phyloP scores from a whole-genome alignment of 2,888 invertebrate species.

The Morpho achilles region DNA sequence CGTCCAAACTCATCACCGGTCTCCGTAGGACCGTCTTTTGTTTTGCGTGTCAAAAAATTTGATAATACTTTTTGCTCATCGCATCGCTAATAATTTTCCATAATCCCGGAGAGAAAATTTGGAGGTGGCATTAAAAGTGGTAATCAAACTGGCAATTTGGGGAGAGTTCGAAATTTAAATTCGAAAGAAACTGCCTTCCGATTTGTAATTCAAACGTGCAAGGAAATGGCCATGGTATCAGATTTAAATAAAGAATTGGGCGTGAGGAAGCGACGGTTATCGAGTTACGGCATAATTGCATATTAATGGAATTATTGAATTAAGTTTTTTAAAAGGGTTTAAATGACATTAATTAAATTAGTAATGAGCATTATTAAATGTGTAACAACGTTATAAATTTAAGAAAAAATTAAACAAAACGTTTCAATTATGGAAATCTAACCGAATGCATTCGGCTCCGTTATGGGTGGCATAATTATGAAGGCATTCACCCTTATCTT shows the following conservation, averaged over 20 bases:
- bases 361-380: no score
- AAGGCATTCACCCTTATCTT: constrained; percentile 32
- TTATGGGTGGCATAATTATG: constrained; percentile 30
- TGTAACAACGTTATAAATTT: no score
- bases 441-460: constrained; percentile 21
- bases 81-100: constrained; percentile 39
- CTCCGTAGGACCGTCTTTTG: constrained; percentile 32
- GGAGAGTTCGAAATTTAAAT: constrained; percentile 62
- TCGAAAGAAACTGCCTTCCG: constrained; percentile 66
- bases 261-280: constrained; percentile 20
- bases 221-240: constrained; percentile 60
- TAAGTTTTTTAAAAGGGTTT: constrained; percentile 1
- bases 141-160: constrained; percentile 72
- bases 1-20: constrained; percentile 41
- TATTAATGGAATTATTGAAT: constrained; percentile 17
- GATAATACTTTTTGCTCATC: constrained; percentile 32
- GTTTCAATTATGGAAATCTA: constrained; percentile 22
- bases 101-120: constrained; percentile 57
- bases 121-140: constrained; percentile 65
- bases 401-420: constrained; percentile 4
- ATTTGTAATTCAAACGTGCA: constrained; percentile 75
- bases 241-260: constrained; percentile 62
- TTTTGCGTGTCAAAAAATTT: constrained; percentile 29
- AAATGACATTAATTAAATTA: constrained; percentile 1
- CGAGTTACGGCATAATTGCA: constrained; percentile 20